Percentiles rank a stretch among this genome's conserved stretches.
phyloP scores from a whole-genome alignment of 2,888 invertebrate genomes.

The Andrena minutula region DNA sequence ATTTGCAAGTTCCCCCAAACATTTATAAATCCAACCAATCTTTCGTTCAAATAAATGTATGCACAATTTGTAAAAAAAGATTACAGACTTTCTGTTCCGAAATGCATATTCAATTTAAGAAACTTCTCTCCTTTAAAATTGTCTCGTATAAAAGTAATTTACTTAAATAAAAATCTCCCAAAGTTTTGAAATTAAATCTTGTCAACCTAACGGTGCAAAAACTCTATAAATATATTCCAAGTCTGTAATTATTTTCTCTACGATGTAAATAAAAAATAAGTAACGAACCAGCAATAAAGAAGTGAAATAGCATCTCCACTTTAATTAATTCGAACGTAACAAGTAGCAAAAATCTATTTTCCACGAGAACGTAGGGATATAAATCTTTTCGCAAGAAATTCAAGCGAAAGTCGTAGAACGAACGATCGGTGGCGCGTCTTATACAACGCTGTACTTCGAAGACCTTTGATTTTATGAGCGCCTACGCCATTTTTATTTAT shows the following conservation, averaged over 20 bases:
- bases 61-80: not conserved
- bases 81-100: slow-evolving; percentile 1
- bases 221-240: not conserved
- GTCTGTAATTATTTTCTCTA: not conserved
- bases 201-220: not conserved
- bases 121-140: not conserved
- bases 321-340: no score
- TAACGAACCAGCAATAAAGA: no score
- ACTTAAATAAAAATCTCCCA: not conserved
- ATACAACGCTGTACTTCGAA: slow-evolving; percentile 26
- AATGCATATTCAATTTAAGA: slow-evolving; percentile 11
- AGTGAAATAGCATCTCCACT: no score
- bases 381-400: not conserved
- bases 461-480: slow-evolving; percentile 57
- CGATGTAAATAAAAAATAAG: not conserved
- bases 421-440: slow-evolving; percentile 21
- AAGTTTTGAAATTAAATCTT: slow-evolving; percentile 10
- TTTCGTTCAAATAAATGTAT: not conserved
- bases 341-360: not conserved
- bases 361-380: not conserved
- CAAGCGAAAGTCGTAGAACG: not conserved
- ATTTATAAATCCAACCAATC: not conserved
- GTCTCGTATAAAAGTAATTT: not conserved
- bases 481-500: slow-evolving; percentile 75
- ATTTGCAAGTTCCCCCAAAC: not conserved